Conservation (phyloP, 1,140 invertebrate genomes). For the Pantala flavescens region DNA sequence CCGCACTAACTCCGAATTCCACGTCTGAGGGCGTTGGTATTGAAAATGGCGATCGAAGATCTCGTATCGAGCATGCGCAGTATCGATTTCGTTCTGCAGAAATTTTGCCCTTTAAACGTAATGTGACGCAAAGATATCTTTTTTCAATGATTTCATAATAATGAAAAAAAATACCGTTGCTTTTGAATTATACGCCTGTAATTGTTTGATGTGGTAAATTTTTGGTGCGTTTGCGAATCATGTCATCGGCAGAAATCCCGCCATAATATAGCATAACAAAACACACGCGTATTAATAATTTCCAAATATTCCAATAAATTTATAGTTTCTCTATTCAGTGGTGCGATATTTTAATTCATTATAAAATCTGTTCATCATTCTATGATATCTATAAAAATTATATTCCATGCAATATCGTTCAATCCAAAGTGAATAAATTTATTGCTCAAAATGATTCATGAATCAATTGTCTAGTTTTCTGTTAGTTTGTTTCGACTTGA, state of each 20-base stretch:
- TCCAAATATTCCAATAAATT: not conserved
- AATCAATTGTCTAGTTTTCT: too few relatives aligned
- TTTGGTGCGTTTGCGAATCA: too few relatives aligned
- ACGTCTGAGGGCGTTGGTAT: conserved; percentile 13
- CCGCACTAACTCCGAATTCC: conserved; percentile 13
- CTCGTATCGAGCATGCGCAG: not conserved
- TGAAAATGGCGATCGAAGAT: conserved; percentile 14
- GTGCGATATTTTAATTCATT: not conserved
- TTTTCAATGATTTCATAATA: too few relatives aligned
- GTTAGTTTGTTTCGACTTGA: too few relatives aligned
- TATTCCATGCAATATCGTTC: too few relatives aligned
- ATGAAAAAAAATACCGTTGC: too few relatives aligned
- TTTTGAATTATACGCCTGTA: too few relatives aligned
- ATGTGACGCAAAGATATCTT: not conserved
- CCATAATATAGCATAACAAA: not conserved
- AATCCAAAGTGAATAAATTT: too few relatives aligned
- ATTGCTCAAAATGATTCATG: too few relatives aligned
- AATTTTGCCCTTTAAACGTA: not conserved
- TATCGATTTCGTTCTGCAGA: not conserved
- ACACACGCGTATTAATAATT: not conserved
- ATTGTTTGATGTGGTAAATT: too few relatives aligned
- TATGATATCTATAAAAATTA: too few relatives aligned
- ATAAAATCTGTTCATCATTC: too few relatives aligned
- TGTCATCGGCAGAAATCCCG: not conserved
- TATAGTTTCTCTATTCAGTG: not conserved